Base-by-base conservation (phyloP, 2,888 invertebrate species). In the Silvanus unidentatus region DNA sequence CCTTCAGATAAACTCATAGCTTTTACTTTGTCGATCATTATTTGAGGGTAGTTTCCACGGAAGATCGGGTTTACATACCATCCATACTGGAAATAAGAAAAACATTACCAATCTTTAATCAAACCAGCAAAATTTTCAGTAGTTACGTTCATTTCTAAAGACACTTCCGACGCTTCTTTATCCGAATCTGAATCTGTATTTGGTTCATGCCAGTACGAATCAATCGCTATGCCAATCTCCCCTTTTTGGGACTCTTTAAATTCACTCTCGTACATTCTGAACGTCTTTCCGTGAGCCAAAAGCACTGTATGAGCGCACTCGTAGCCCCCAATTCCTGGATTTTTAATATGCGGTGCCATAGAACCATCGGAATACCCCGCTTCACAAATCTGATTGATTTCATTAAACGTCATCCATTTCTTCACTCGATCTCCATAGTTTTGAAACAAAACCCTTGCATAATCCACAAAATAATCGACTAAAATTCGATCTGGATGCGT, bases 1-100 rank as follows among this genome's bases (percentile, higher is more conserved):
- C 79, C 77, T 64, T 84, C 80, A 10, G 66, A 65, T 39, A 66
- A 70, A 47, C 84, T 86, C 37, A 78, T 73, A 1, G 72, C 69
- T 30, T 70, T 75, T 9, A 86, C 74, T 2, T 75, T 68, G 13
- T 73, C 67, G 40, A 79, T 77, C 81, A 86, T 82, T 0, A 79
- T 59, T 36, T 73, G 65, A 0, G 86, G 86, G 63, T 84, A 86
- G 65, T 84, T 80, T 1, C 85, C 85, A 0, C 66, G 57, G 61
- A 80, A 78, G 29, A 86, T 80, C 1, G 86, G 83, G 63, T 85
- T 47, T 2, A 49, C 53, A 34, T 46, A 54, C 47, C 49, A 49
- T 15, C 57, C 57, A 27, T 45, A 51, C 58, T 58, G 28, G 40
- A 53, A 49, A 3, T 5, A 8, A 22, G 22, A 22, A n/a, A n/a